A percentile compares a stretch with the other conserved stretches of the same genome.
phyloP scores from a whole-genome alignment of 2,888 invertebrate species.

The Lypha dubia region DNA sequence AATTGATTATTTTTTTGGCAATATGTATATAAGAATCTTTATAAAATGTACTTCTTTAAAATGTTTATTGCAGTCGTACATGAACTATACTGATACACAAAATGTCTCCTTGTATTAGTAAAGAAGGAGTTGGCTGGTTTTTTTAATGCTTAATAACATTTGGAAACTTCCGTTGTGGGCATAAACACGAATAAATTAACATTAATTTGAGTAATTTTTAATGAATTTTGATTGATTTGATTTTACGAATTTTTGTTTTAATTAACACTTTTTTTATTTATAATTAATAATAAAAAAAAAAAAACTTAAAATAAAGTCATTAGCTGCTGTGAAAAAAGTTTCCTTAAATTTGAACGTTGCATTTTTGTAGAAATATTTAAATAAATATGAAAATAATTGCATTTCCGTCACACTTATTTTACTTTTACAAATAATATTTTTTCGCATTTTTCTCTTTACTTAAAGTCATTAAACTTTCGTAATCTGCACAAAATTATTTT shows the following conservation, averaged over 20 bases:
- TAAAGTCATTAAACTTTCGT: too few relatives aligned
- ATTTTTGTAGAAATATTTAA: neutral
- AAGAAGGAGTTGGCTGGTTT: too few relatives aligned
- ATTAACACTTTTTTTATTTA: conserved; percentile 21
- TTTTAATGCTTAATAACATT: neutral
- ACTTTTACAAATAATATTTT: neutral
- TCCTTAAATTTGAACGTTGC: neutral
- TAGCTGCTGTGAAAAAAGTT: neutral
- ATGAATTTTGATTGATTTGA: neutral
- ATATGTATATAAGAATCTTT: too few relatives aligned
- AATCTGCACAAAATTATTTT: too few relatives aligned
- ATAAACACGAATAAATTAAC: neutral
- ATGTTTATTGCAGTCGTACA: too few relatives aligned
- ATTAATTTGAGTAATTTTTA: neutral
- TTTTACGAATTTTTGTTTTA: neutral
- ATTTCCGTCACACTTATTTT: neutral
- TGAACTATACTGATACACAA: too few relatives aligned
- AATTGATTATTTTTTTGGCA: too few relatives aligned
- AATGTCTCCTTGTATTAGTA: too few relatives aligned
- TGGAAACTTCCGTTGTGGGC: neutral
- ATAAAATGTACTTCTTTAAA: too few relatives aligned
- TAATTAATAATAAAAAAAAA: conserved; percentile 11
- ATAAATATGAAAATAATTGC: neutral
- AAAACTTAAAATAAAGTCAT: neutral
- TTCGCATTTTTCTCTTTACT: too few relatives aligned